Evolutionary conservation across 2,888 invertebrate species (phyloP).

Genomic region (Notocelia uddmanniana): DNA sequence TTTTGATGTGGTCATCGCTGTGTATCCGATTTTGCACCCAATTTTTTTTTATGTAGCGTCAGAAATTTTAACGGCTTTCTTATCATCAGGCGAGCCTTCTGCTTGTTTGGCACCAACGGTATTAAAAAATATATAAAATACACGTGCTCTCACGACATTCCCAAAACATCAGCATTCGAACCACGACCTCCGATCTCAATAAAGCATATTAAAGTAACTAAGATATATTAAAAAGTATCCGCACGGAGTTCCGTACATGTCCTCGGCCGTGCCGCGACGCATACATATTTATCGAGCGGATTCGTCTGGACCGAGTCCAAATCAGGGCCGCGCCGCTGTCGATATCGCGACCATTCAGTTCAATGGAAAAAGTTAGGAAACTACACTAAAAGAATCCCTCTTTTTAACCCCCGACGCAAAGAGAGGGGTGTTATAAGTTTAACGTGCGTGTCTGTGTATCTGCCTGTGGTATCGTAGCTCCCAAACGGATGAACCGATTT

Average conservation of each 20-base stretch:
- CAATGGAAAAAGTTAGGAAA: conserved; percentile 4
- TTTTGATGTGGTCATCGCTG: no score
- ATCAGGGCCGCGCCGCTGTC: conserved; percentile 3
- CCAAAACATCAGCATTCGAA: neutral
- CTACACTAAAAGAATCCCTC: neutral
- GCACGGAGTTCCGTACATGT: conserved; percentile 21
- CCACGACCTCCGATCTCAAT: conserved; percentile 6
- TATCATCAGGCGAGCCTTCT: no score
- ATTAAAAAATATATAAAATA: no score
- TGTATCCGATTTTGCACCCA: no score
- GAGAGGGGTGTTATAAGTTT: no score
- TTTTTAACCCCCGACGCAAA: no score
- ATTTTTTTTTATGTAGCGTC: no score
- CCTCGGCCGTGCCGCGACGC: conserved; percentile 39
- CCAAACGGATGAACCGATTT: no score
- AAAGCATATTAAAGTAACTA: conserved; percentile 16
- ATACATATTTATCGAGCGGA: conserved; percentile 72
- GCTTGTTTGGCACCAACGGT: no score
- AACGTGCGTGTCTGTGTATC: no score
- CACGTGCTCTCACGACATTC: neutral
- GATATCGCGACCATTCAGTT: conserved; percentile 2
- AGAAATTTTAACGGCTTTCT: no score
- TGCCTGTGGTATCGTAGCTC: no score
- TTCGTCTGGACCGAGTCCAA: conserved; percentile 62
- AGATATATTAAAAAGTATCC: conserved; percentile 26